Base-by-base conservation (phyloP, 1,140 invertebrate species). In the Lanistes nyassanus region DNA sequence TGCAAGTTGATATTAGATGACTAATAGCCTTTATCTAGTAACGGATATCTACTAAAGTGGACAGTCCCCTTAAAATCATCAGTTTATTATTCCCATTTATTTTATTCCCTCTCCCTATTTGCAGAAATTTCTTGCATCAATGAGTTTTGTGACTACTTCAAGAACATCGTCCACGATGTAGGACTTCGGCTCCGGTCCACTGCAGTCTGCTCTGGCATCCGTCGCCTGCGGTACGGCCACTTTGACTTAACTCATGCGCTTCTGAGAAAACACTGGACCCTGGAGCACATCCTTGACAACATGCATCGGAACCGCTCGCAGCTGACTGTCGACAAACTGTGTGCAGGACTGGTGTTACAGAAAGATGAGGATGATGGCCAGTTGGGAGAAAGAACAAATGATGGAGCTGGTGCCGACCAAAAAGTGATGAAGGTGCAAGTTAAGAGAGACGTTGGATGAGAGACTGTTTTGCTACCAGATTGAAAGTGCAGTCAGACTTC, bases 81-180 rank as follows among this genome's bases (percentile, higher is more conserved):
- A 47, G 5, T 47, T 47, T 47, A 47, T 13, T 47, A 31, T 31
- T 67, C n/a, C 51, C 36, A 6, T 53, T 51, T 26, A 31, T 19
- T 67, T 4, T n/a, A 26, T 9, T 34, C 64, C 26, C 29, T 13
- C 65, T 19, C 83, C 84, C 75, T 78, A 69, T 85, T 93, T 93
- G 76, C 90, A 94, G 96, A 98, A 91, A 89, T 98, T 29, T 93
- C 96, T 79, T 92, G 93, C 66, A 93, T 96, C 42, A 97, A 97
- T 88, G 95, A 97, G 90, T 91, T 92, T 78, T 93, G 94, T 76
- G 88, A 91, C 29, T 97, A 94, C 85, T 86, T 98, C 16, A 92
- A 91, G 83, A 90, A 91, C 11, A 79, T 98, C 19, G 88, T 98
- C 9, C 91, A 95, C 85, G 94, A 97, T 74, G 88, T 98, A 64